Conservation (phyloP, 2,888 invertebrate species). For the Baronia brevicornis region DNA sequence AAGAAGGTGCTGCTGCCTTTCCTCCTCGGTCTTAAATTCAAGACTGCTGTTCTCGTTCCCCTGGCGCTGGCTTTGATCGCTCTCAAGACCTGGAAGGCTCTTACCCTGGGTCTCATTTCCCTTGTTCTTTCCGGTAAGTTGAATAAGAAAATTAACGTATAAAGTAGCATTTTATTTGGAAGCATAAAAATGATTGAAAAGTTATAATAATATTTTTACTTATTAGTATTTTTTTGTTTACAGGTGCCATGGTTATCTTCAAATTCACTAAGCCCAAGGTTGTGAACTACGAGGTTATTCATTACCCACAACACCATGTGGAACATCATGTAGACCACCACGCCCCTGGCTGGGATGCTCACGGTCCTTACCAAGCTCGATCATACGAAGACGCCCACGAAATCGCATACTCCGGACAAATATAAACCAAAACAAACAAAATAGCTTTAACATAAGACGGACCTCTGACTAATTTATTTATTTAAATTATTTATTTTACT, state of each 20-base stretch:
- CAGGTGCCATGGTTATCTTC: slow-evolving; percentile 87
- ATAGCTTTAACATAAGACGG: slow-evolving; percentile 47
- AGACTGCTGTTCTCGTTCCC: slow-evolving; percentile 88
- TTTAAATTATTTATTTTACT: slow-evolving; percentile 64
- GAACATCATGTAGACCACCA: slow-evolving; percentile 80
- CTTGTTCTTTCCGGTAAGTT: slow-evolving; percentile 83
- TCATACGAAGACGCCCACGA: slow-evolving; percentile 74
- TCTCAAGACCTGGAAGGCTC: slow-evolving; percentile 91
- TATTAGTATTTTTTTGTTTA: slow-evolving; percentile 12
- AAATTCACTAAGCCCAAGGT: slow-evolving; percentile 91
- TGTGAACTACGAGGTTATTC: slow-evolving; percentile 90
- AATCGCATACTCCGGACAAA: slow-evolving; percentile 76
- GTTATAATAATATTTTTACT: neutral
- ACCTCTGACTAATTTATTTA: slow-evolving; percentile 66
- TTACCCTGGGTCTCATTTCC: slow-evolving; percentile 88
- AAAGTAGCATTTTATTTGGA: too few species aligned
- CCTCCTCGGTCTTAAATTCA: slow-evolving; percentile 89
- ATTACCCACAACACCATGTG: slow-evolving; percentile 84
- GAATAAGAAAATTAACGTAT: neutral
- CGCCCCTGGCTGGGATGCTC: slow-evolving; percentile 70
- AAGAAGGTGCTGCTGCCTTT: slow-evolving; percentile 91
- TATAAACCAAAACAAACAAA: slow-evolving; percentile 34
- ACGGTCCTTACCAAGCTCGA: slow-evolving; percentile 78
- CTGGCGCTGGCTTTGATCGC: slow-evolving; percentile 88
- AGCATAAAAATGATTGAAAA: too few species aligned